These are phyloP conservation scores for Hydriomena furcata DNA, from an alignment of 2,888 invertebrate genomes.

Conservation along the genomic window DNA sequence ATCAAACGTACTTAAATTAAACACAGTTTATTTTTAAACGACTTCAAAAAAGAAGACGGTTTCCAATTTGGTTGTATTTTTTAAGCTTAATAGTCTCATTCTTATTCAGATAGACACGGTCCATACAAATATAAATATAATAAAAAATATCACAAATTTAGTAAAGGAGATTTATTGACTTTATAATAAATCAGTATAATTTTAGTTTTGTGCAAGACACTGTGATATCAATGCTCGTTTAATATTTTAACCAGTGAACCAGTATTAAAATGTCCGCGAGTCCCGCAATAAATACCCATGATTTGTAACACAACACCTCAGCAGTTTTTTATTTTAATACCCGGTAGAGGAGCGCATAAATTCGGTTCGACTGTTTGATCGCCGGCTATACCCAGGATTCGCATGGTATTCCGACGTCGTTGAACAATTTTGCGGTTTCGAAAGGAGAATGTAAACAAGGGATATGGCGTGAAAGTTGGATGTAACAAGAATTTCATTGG, in stretches of 20 bases:
- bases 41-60: too few relatives aligned
- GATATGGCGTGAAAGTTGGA: conserved; percentile 31
- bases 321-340: conserved; percentile 40
- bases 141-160: too few relatives aligned
- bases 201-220: too few relatives aligned
- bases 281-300: conserved; percentile 8
- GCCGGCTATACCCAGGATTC: conserved; percentile 22
- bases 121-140: too few relatives aligned
- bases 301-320: conserved; percentile 29
- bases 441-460: conserved; percentile 32
- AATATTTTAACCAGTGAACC: neutral
- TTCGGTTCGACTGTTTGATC: conserved; percentile 33
- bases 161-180: too few relatives aligned
- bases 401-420: conserved; percentile 20
- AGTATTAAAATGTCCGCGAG: neutral
- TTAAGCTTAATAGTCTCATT: too few relatives aligned
- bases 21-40: too few relatives aligned
- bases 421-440: conserved; percentile 31
- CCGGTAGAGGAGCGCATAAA: conserved; percentile 34
- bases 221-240: too few relatives aligned
- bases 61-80: too few relatives aligned
- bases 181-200: too few relatives aligned
- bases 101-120: too few relatives aligned
- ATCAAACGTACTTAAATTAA: too few relatives aligned
- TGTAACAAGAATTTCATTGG: conserved; percentile 32